phyloP scores from a whole-genome alignment of 2,888 invertebrate genomes.

The Ormia ochracea region DNA sequence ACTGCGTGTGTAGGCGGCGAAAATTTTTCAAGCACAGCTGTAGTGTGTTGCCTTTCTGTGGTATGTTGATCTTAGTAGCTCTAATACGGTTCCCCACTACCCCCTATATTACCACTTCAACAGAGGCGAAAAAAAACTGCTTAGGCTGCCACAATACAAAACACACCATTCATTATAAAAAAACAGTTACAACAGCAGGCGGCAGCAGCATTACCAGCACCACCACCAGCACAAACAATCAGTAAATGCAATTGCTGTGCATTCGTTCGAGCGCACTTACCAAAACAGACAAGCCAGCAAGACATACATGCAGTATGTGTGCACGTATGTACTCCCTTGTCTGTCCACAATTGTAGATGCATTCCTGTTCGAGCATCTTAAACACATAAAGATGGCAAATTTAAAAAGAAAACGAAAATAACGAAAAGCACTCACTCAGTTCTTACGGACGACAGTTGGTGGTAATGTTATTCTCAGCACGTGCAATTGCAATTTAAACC shows the following conservation, averaged over 20 bases:
- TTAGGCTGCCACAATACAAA: slow-evolving; percentile 56
- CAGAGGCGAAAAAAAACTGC: slow-evolving; percentile 26
- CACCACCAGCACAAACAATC: neutral
- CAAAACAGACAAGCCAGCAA: slow-evolving; percentile 23
- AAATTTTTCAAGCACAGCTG: slow-evolving; percentile 53
- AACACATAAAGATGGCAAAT: slow-evolving; percentile 18
- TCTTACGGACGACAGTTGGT: slow-evolving; percentile 41
- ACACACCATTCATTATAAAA: slow-evolving; percentile 59
- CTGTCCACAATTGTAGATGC: slow-evolving; percentile 19
- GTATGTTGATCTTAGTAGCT: slow-evolving; percentile 8
- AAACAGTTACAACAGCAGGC: slow-evolving; percentile 55
- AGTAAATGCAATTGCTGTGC: slow-evolving; percentile 21
- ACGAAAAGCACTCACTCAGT: slow-evolving; percentile 13
- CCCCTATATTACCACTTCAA: slow-evolving; percentile 7
- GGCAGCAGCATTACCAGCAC: slow-evolving; percentile 6
- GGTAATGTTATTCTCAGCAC: slow-evolving; percentile 61
- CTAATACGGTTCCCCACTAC: neutral
- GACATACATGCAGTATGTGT: too few species aligned
- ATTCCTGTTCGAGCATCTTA: slow-evolving; percentile 39
- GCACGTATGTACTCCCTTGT: too few species aligned
- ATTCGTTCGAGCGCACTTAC: slow-evolving; percentile 10
- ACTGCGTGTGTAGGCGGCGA: slow-evolving; percentile 57
- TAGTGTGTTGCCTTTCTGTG: slow-evolving; percentile 4
- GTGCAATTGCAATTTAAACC: slow-evolving; percentile 62
- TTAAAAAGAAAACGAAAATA: neutral